Evolutionary conservation across 2,888 invertebrate genomes (phyloP), one percentile per base, ranked within the genome.

Genomic region (Acanthosoma haemorrhoidale): DNA sequence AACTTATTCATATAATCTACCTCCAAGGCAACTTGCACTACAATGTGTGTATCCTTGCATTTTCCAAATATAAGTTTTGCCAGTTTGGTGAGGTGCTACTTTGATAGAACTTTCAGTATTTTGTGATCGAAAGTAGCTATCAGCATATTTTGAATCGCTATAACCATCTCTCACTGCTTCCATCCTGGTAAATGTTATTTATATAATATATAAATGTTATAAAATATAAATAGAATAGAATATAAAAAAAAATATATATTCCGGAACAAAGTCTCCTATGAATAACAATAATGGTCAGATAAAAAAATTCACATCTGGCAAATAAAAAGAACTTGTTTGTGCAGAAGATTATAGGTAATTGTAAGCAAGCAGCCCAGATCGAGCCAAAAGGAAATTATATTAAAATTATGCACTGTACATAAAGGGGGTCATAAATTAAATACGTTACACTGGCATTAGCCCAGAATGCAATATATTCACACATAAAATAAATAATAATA

Each of bases 11-110:
- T 9, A 31, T 4, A 29, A 68, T 88, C 77, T 76, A 77, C 92
- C 91, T 75, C 96, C 96, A 2, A 96, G 84, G 78, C 97, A 98
- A 8, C 94, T 92, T 0, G 94, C 94, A 77, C 94, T 96, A 83
- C 98, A 98, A 72, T 92, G 91, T 0, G 93, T 93, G 77, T 92
- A 95, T 0, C 94, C 94, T 76, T 89, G 88, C 77, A 91, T 91
- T 76, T 89, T 89, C 94, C 94, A 94, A 79, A 92, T 93, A 0
- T 91, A 90, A 75, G 91, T 90, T 16, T 90, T 89, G 0, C 89
- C 88, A 4, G 87, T 85, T 1, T 79, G 80, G 72, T 89, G 88
- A 0, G 89, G 87, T 0, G 88, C 89, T 8, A 89, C 88, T 75
- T 85, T 81, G 70, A 86, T 18, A 84, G 82, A 75, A 18, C 76